Base-by-base conservation (phyloP, 1,140 invertebrate genomes). In the Drosophila insularis region DNA sequence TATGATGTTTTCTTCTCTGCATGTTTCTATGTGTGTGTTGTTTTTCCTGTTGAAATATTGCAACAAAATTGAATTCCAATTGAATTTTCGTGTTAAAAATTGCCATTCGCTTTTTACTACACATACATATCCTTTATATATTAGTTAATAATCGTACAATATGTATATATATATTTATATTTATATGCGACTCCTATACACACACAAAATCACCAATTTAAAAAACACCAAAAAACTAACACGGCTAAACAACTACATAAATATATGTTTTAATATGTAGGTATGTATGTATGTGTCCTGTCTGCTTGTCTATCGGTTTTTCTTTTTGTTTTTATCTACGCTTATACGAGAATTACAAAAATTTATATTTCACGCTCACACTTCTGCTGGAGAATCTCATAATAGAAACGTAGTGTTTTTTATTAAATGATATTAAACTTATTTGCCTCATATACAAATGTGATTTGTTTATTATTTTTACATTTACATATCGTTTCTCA, bases 141-240 rank as follows among this genome's bases (percentile, higher is more conserved):
- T 82, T 81, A 78, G 79, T 79, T 87, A 87, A 87, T 87, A 86
- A 79, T 79, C 71, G 65, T 86, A 86, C 68, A 81, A 71, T 86
- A 79, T 78, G 78, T 74, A 68, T 80, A 19, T 64, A 60, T 72
- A 59, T 73, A 66, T 64, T 64, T 70, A 67, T 63, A 63, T 78
- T 63, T 76, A 87, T 70, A 68, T 78, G 59, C 58, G 60, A 66
- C 71, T 58, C 71, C 74, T 80, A 69, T 70, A 78, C 78, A 87
- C 84, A 87, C 84, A 87, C 79, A 80, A 80, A 80, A 80, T 76
- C 79, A 73, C 76, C 80, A 82, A 86, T 75, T 68, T 69, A 61
- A 81, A 78, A 85, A 78, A 86, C 81, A 86, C 82, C 82, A 69
- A 87, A 87, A 43, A 87, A 82, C 82, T 87, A 87, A 87, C 79